Conservation (phyloP, 1,140 invertebrate species). For the Drosophila suzukii region DNA sequence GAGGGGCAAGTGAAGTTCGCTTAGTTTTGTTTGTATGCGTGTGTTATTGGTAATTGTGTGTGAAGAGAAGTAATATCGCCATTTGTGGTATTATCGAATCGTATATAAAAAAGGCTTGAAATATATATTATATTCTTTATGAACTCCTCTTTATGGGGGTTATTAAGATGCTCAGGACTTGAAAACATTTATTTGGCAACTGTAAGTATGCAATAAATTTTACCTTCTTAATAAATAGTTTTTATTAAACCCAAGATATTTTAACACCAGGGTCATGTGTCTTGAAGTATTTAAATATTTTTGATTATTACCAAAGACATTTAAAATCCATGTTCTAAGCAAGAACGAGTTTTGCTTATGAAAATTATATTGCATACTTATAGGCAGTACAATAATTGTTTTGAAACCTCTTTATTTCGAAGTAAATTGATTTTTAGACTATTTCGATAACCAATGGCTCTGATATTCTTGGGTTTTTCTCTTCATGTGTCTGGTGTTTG, state of each 20-base stretch:
- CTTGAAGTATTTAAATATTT: too few relatives aligned
- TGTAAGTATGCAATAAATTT: not conserved
- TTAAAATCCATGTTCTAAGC: too few relatives aligned
- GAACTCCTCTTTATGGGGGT: not conserved
- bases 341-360: not conserved
- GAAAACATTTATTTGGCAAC: not conserved
- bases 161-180: too few relatives aligned
- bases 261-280: too few relatives aligned
- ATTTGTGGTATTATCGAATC: not conserved
- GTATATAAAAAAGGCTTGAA: not conserved
- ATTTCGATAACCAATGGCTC: not conserved
- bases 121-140: not conserved
- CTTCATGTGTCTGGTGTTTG: not conserved
- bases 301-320: too few relatives aligned
- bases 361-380: not conserved
- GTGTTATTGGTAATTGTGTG: conserved; percentile 13
- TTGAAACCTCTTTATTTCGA: not conserved
- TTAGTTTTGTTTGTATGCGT: conserved; percentile 43
- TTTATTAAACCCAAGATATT: too few relatives aligned
- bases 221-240: not conserved
- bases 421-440: not conserved
- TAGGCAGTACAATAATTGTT: not conserved
- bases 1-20: conserved; percentile 63
- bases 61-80: conserved; percentile 2
- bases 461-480: not conserved